Percentiles rank a stretch among this genome's conserved stretches.
Evolutionary conservation across 2,888 invertebrate species (phyloP).

Genomic region (Drosophila acutilabella): DNA sequence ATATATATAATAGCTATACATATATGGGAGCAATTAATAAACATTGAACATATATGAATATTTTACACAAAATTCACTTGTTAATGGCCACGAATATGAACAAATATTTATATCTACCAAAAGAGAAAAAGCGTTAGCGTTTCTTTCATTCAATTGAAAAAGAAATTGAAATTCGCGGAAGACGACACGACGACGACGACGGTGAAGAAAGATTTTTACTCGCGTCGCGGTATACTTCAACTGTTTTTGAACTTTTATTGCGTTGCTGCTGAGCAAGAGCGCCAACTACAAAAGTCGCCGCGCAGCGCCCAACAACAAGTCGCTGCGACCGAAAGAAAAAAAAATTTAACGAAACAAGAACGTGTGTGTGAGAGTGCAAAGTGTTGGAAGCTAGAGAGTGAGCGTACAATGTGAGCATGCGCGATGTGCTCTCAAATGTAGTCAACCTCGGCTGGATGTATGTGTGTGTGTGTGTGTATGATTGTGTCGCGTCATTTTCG

Average conservation of each 20-base stretch:
- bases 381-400: conserved; percentile 40
- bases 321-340: conserved; percentile 35
- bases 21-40: conserved; percentile 39
- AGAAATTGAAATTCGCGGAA: conserved; percentile 73
- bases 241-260: conserved; percentile 81
- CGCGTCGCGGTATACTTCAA: conserved; percentile 82
- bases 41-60: conserved; percentile 30
- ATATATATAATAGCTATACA: conserved; percentile 27
- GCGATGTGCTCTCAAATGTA: conserved; percentile 45
- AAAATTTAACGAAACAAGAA: conserved; percentile 53
- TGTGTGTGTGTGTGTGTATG: conserved; percentile 25
- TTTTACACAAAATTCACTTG: conserved; percentile 27
- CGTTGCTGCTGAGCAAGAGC: conserved; percentile 80
- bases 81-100: conserved; percentile 38
- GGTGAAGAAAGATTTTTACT: conserved; percentile 79
- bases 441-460: conserved; percentile 28
- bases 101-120: conserved; percentile 46
- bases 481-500: conserved; percentile 52
- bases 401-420: conserved; percentile 30
- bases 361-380: conserved; percentile 51
- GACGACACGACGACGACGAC: conserved; percentile 68
- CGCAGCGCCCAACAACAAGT: conserved; percentile 61
- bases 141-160: conserved; percentile 57
- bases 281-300: conserved; percentile 68
- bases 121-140: conserved; percentile 49